Conservation (phyloP, 2,797 vertebrate genomes). For the Hipposideros larvatus region DNA sequence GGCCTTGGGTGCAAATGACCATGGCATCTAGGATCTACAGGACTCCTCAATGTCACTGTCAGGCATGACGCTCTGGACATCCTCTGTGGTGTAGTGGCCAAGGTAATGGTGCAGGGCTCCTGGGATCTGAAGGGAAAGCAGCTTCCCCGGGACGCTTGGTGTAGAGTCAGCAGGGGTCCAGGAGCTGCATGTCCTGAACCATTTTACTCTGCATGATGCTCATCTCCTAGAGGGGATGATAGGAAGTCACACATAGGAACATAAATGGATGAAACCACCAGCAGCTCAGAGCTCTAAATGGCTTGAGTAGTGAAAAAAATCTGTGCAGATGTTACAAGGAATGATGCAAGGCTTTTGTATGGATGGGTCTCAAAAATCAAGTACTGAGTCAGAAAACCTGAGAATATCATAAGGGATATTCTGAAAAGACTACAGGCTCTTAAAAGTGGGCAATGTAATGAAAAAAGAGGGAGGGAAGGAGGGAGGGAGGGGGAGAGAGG, state of each 20-base stretch:
- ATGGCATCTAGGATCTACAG: constrained; percentile 97
- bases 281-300: not conserved
- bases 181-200: constrained; percentile 95
- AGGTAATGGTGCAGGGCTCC: constrained; percentile 97
- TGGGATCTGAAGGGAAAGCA: constrained; percentile 95
- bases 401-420: not conserved
- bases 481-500: too few species aligned
- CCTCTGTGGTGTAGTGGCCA: constrained; percentile 96
- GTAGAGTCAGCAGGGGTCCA: constrained; percentile 97
- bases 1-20: constrained; percentile 95
- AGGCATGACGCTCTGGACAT: constrained; percentile 94
- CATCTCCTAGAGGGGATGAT: constrained; percentile 89
- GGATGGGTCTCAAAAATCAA: not conserved
- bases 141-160: constrained; percentile 93
- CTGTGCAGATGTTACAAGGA: not conserved
- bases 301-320: not conserved
- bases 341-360: not conserved
- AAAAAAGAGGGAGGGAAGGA: not conserved
- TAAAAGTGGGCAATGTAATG: not conserved
- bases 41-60: constrained; percentile 96
- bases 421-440: not conserved
- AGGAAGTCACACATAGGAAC: not conserved
- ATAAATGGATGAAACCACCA: not conserved
- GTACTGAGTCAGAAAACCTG: not conserved
- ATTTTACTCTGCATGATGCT: constrained; percentile 99